Base-by-base conservation (phyloP, 2,797 vertebrate species). In the Sitta carolinensis region DNA sequence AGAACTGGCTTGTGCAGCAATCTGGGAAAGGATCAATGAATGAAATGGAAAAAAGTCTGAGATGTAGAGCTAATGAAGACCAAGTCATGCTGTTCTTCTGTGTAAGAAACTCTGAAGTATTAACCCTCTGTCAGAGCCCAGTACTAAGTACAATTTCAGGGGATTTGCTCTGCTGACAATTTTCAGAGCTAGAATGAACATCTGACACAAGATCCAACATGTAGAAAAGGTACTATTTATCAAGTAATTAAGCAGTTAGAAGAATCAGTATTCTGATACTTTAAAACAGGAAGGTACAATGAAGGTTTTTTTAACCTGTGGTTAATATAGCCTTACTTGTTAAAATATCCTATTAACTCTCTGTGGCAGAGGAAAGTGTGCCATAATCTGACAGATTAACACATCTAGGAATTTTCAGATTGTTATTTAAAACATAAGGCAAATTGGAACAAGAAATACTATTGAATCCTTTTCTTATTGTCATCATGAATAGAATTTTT, bases 261-360 rank as follows among this genome's bases (percentile, higher is more conserved):
- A 77, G 57, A 66, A 13, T 58, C 2, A 4, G 3, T 40, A 29
- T 69, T 74, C 29, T 50, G 10, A 26, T 26, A 40, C 1, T 58
- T 76, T 45, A 30, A 43, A 7, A 34, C 12, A 74, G 4, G 5
- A 55, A 84, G 51, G 2, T 42, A 27, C n/a, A 4, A 67, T 32
- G 7, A 51, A 43, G 19, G 4, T 3, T 1, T 36, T 62, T 80
- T 79, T 42, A 58, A 42, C 2, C 3, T 43, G 4, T 3, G 0
- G 11, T 4, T 74, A 40, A 18, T 45, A 40, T 3, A 85, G 1
- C 1, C 2, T n/a, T 63, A 43, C n/a, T 72, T 79, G 4, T 45
- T 14, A 76, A 26, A 90, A 45, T 1, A 55, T 3, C 3, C 8
- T 48, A 12, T 70, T 77, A 54, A 3, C 21, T 36, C 20, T 67